These are phyloP conservation scores for Macrochelys suwanniensis DNA, from an alignment of 2,797 vertebrate species.

Conservation along the genomic window DNA sequence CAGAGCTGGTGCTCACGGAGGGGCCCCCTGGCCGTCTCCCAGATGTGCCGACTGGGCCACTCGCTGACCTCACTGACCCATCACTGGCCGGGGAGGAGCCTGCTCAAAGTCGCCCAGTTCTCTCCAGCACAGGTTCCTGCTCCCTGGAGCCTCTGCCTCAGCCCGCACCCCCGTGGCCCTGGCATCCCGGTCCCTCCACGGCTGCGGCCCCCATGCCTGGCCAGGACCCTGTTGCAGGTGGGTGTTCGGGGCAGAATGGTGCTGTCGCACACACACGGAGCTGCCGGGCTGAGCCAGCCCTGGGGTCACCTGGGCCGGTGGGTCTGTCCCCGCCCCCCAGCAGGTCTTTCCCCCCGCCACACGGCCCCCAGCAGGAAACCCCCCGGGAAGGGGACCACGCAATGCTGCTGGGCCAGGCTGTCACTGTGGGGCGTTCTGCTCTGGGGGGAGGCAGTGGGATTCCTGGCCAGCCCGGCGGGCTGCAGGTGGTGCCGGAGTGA, in stretches of 20 bases:
- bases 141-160: background rate
- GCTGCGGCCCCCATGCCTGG: background rate
- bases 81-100: background rate
- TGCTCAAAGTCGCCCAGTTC: background rate
- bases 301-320: too few species aligned
- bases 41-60: background rate
- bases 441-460: background rate
- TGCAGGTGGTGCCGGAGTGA: too few species aligned
- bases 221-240: background rate
- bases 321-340: background rate
- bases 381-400: too few species aligned
- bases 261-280: background rate
- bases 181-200: background rate
- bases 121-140: background rate
- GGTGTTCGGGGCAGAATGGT: background rate
- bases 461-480: too few species aligned
- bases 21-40: background rate
- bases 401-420: too few species aligned
- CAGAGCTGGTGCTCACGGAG: background rate
- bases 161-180: rapidly evolving
- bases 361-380: background rate
- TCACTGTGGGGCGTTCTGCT: too few species aligned
- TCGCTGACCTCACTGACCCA: background rate
- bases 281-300: too few species aligned
- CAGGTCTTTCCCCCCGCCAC: too few species aligned